phyloP scores from a whole-genome alignment of 2,113 vertebrate species.

The Oxyura jamaicensis region DNA sequence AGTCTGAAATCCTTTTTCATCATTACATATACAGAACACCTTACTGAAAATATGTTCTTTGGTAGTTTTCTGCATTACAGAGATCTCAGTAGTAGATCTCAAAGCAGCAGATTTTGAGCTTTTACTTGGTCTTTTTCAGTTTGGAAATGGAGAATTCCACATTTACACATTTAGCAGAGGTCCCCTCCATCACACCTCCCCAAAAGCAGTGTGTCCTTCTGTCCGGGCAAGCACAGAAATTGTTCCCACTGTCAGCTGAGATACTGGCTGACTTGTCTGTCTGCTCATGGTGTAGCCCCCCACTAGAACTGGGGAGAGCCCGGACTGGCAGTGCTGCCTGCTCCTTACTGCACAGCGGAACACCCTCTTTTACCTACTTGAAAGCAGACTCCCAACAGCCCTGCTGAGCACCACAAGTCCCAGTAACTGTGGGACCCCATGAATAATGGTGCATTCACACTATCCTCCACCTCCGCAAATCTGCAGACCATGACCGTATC shows the following conservation, averaged over 20 bases:
- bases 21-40: background rate
- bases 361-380: background rate
- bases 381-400: background rate
- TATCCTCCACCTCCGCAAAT: background rate
- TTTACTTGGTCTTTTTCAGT: background rate
- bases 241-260: background rate
- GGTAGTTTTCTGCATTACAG: background rate
- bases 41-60: background rate
- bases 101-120: background rate
- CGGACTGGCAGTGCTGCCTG: rapidly evolving
- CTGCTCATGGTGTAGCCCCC: background rate
- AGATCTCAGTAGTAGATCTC: background rate
- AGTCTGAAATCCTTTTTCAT: background rate
- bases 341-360: background rate
- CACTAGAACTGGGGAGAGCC: background rate
- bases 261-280: background rate
- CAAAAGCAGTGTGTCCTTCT: background rate
- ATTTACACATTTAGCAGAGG: background rate
- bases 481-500: background rate
- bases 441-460: background rate
- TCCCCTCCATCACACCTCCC: background rate
- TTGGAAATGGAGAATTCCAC: background rate
- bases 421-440: background rate
- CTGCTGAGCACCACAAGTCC: background rate
- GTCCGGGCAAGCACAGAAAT: background rate